These are phyloP conservation scores for Lutraria lutraria DNA, from an alignment of 2,888 invertebrate species.

Conservation along the genomic window DNA sequence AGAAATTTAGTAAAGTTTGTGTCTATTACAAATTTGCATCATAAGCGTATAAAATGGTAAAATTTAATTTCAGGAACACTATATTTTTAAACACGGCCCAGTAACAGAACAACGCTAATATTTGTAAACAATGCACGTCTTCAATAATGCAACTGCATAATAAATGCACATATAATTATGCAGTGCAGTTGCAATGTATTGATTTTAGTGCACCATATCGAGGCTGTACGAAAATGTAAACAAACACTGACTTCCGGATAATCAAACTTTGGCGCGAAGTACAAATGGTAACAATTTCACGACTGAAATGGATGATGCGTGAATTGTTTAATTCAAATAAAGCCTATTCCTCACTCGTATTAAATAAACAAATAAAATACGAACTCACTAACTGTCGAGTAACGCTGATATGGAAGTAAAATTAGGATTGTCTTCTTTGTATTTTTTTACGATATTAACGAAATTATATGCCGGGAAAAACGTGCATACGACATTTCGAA, in stretches of 20 bases:
- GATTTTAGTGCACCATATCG: background rate
- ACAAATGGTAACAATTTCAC: background rate
- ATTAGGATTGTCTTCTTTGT: too few species aligned
- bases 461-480: background rate
- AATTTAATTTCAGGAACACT: background rate
- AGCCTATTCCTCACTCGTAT: too few species aligned
- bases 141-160: slow-evolving; percentile 10
- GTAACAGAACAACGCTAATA: background rate
- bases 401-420: too few species aligned
- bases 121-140: background rate
- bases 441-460: background rate
- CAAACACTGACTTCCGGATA: background rate
- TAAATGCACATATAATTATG: slow-evolving; percentile 19
- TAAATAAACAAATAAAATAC: too few species aligned
- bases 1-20: too few species aligned
- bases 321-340: too few species aligned
- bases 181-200: background rate
- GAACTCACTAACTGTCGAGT: too few species aligned
- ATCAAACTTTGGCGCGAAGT: background rate
- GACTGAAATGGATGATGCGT: too few species aligned
- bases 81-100: background rate
- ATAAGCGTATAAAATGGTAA: too few species aligned
- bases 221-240: slow-evolving; percentile 1
- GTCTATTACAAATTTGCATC: too few species aligned
- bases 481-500: background rate